Evolutionary conservation across 2,113 vertebrate species (phyloP).

Genomic region (Ardeotis arabs): DNA sequence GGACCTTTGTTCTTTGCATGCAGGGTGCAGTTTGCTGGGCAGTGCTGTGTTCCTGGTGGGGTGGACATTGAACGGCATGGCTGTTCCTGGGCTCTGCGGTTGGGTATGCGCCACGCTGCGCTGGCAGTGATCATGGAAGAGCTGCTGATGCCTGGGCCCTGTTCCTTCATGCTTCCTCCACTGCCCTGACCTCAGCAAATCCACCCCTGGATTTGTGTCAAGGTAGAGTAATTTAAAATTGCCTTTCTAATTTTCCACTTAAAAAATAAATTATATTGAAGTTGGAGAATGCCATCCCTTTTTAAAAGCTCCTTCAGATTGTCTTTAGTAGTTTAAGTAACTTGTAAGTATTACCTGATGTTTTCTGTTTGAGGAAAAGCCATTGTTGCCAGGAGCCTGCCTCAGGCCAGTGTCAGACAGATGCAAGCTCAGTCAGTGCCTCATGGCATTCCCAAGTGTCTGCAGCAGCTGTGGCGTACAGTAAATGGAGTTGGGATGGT

Average conservation of each 20-base stretch:
- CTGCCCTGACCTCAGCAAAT: background rate
- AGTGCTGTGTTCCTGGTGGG: background rate
- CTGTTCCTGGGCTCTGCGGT: background rate
- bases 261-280: background rate
- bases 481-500: background rate
- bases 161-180: background rate
- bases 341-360: background rate
- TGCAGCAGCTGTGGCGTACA: background rate
- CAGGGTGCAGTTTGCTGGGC: background rate
- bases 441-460: background rate
- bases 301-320: background rate
- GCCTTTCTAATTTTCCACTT: background rate
- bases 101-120: fast-evolving
- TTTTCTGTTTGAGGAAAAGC: background rate
- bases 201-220: background rate
- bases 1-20: background rate
- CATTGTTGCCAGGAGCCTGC: background rate
- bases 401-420: background rate
- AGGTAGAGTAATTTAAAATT: background rate
- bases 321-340: background rate
- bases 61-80: background rate
- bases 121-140: background rate
- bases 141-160: background rate
- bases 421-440: background rate
- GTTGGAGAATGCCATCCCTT: background rate